phyloP scores from a whole-genome alignment of 1,140 invertebrate genomes.

The Oncopodura yosiiana region DNA sequence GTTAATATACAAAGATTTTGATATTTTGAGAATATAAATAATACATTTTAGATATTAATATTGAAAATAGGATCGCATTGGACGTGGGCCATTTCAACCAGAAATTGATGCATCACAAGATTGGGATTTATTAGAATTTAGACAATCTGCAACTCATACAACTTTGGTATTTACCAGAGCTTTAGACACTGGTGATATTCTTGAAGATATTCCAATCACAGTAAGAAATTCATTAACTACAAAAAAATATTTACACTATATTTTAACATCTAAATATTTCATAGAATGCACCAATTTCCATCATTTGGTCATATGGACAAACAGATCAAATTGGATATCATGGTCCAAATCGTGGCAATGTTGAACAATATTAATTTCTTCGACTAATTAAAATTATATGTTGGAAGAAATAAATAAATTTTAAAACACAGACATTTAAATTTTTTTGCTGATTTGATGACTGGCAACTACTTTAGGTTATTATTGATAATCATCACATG shows the following conservation, averaged over 20 bases:
- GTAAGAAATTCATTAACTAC: background rate
- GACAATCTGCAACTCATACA: background rate
- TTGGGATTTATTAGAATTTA: background rate
- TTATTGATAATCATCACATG: too few species aligned
- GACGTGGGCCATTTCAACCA: background rate
- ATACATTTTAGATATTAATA: too few species aligned
- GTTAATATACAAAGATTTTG: too few species aligned
- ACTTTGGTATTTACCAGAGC: background rate
- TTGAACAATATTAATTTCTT: too few species aligned
- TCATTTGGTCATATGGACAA: conserved; percentile 21
- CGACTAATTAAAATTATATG: too few species aligned
- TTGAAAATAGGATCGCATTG: background rate
- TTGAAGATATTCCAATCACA: conserved; percentile 14
- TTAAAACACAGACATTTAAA: too few species aligned
- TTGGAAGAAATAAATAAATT: too few species aligned
- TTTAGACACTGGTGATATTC: background rate
- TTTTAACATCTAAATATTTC: background rate
- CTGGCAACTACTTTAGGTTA: too few species aligned
- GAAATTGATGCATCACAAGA: background rate
- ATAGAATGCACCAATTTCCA: conserved; percentile 4
- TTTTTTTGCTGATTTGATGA: too few species aligned
- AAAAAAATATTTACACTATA: background rate
- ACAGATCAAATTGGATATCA: conserved; percentile 8
- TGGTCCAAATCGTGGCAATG: conserved; percentile 1
- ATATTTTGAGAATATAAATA: too few species aligned